Conservation (phyloP, 1,140 invertebrate species). For the Physella acuta region DNA sequence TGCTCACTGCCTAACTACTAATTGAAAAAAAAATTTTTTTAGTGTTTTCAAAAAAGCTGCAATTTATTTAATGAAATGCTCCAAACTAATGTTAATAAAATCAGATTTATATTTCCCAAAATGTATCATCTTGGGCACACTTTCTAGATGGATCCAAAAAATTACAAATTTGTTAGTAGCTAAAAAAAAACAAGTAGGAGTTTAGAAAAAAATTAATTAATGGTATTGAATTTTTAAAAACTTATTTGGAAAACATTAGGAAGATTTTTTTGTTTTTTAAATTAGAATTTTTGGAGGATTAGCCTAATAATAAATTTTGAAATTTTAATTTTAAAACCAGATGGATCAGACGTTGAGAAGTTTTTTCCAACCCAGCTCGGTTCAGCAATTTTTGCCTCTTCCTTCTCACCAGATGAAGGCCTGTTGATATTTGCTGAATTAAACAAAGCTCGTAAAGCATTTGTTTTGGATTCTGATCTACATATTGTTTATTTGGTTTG, state of each 20-base stretch:
- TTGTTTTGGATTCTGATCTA: slow-evolving; percentile 91
- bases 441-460: slow-evolving; percentile 83
- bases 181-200: no score
- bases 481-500: slow-evolving; percentile 84
- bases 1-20: no score
- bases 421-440: slow-evolving; percentile 85
- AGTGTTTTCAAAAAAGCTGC: no score
- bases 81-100: no score
- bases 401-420: slow-evolving; percentile 88
- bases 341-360: slow-evolving; percentile 55
- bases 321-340: slow-evolving; percentile 20
- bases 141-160: no score
- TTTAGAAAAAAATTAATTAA: no score
- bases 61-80: no score
- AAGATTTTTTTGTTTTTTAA: not conserved
- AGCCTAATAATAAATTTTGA: not conserved
- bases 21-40: no score
- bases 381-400: slow-evolving; percentile 87
- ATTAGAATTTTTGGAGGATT: not conserved
- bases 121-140: no score
- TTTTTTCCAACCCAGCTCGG: slow-evolving; percentile 85
- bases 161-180: no score
- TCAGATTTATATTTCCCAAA: no score
- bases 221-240: no score
- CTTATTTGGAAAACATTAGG: not conserved